Percentiles rank a stretch among this genome's conserved stretches.
phyloP scores from a whole-genome alignment of 2,888 invertebrate genomes.

The Celastrina argiolus region DNA sequence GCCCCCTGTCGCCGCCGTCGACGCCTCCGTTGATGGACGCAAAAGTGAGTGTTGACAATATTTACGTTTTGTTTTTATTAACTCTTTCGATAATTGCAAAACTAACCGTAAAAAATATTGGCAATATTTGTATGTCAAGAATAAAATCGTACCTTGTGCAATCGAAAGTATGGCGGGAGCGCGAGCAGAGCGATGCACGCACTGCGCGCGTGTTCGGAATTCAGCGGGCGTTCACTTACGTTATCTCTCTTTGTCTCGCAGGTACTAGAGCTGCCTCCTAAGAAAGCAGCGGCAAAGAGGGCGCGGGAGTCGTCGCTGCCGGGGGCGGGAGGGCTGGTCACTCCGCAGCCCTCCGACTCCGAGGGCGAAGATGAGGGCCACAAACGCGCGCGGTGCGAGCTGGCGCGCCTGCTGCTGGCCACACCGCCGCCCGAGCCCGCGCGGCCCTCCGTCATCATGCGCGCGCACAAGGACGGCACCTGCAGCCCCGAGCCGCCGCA shows the following conservation, averaged over 20 bases:
- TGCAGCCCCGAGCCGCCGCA: constrained; percentile 75
- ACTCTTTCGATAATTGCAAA: constrained; percentile 13
- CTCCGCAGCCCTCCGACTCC: constrained; percentile 92
- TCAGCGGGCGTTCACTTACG: constrained; percentile 65
- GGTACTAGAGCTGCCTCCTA: constrained; percentile 61
- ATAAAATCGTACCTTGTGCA: constrained; percentile 49
- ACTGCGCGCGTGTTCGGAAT: constrained; percentile 57
- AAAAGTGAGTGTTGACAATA: constrained; percentile 65
- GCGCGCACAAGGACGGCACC: constrained; percentile 88
- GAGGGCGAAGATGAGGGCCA: constrained; percentile 82
- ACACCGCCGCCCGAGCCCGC: constrained; percentile 77
- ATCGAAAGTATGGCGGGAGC: constrained; percentile 56
- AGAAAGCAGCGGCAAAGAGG: constrained; percentile 62
- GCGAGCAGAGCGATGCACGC: constrained; percentile 59
- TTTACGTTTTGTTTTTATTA: constrained; percentile 25
- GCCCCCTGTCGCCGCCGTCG: constrained; percentile 83
- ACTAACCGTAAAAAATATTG: constrained; percentile 31
- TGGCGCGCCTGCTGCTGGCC: constrained; percentile 72
- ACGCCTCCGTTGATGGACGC: constrained; percentile 82
- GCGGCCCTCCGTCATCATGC: constrained; percentile 89
- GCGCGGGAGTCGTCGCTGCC: constrained; percentile 53
- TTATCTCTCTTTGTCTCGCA: constrained; percentile 64
- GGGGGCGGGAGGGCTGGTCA: constrained; percentile 70
- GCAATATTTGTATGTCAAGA: constrained; percentile 29
- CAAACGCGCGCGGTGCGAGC: constrained; percentile 70